Conservation (phyloP, 2,888 invertebrate species). For the Leptothorax acervorum region DNA sequence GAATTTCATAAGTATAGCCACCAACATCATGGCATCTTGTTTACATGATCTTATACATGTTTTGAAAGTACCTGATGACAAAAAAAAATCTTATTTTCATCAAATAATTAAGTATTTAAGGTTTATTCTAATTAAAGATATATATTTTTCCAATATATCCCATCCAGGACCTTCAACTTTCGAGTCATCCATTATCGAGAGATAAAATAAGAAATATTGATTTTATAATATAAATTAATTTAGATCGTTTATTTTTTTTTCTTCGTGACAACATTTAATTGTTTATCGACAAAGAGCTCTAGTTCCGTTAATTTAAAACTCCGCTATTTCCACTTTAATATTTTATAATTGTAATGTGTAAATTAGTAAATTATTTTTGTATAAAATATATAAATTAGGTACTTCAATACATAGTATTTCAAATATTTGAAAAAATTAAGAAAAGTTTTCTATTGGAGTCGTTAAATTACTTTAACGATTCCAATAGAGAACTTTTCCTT, state of each 20-base stretch:
- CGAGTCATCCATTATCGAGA: background rate
- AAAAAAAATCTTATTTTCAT: background rate
- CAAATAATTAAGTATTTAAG: background rate
- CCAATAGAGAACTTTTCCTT: background rate
- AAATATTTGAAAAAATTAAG: background rate
- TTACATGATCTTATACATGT: background rate
- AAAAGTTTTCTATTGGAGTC: too few relatives aligned
- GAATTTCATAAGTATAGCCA: too few relatives aligned
- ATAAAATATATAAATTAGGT: background rate
- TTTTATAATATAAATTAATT: background rate
- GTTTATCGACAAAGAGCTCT: background rate
- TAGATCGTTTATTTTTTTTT: background rate
- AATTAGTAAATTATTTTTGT: background rate
- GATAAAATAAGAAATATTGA: background rate
- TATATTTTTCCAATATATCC: background rate
- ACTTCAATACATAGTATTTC: background rate
- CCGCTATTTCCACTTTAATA: background rate
- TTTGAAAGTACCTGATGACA: background rate
- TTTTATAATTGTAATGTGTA: background rate
- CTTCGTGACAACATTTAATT: background rate
- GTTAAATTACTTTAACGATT: background rate
- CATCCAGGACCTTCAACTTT: background rate
- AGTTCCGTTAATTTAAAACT: background rate
- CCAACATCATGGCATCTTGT: background rate
- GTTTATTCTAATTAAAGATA: background rate